Evolutionary conservation across 2,797 vertebrate genomes (phyloP).

Genomic region (Taenioides sp.): DNA sequence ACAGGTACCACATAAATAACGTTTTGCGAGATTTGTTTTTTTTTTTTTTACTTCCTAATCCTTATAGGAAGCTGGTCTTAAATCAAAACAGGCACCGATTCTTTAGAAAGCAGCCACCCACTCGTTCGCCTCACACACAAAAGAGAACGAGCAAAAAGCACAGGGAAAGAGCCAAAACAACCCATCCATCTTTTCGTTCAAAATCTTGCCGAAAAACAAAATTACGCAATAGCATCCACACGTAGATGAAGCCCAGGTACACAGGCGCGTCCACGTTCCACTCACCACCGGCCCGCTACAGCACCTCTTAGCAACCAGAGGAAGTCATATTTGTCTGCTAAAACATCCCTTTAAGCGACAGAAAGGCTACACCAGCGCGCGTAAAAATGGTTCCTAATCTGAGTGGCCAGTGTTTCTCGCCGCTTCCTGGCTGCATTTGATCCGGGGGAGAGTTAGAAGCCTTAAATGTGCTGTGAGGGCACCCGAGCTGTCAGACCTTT

Average conservation of each 20-base stretch:
- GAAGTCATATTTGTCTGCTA: conserved; percentile 62
- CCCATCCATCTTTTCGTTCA: conserved; percentile 61
- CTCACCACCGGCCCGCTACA: conserved; percentile 55
- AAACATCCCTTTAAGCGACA: conserved; percentile 74
- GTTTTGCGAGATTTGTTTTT: conserved; percentile 26
- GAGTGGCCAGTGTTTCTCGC: conserved; percentile 84
- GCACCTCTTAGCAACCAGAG: conserved; percentile 29
- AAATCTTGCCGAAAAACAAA: conserved; percentile 52
- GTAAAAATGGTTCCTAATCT: conserved; percentile 68
- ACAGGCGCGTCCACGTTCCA: conserved; percentile 31
- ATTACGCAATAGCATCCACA: conserved; percentile 20
- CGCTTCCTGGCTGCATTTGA: conserved; percentile 93
- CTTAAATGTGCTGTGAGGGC: conserved; percentile 99
- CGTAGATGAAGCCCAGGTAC: conserved; percentile 51
- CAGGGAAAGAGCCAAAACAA: conserved; percentile 41
- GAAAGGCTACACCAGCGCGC: conserved; percentile 53
- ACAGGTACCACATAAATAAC: conserved; percentile 39
- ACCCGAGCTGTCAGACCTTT: conserved; percentile 99
- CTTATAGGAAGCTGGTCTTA: conserved; percentile 59
- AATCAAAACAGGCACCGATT: conserved; percentile 59
- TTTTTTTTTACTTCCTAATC: conserved; percentile 34
- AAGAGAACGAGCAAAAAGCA: conserved; percentile 62
- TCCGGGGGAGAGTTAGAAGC: conserved; percentile 93
- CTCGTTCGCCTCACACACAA: conserved; percentile 77
- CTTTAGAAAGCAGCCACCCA: conserved; percentile 86